phyloP scores from a whole-genome alignment of 2,113 vertebrate genomes.

The Podocnemis expansa region DNA sequence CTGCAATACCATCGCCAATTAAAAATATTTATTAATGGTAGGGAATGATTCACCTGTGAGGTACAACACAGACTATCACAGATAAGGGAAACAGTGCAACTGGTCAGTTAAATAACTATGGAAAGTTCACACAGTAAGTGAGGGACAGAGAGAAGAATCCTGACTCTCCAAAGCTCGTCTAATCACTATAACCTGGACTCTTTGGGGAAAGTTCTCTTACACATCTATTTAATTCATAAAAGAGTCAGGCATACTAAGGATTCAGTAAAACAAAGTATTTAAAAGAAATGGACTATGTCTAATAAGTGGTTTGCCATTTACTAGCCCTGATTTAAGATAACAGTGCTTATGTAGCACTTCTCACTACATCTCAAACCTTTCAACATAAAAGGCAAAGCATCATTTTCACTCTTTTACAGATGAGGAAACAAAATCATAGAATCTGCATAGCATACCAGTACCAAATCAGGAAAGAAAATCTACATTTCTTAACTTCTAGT shows the following conservation, averaged over 20 bases:
- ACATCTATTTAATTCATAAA: too few relatives aligned
- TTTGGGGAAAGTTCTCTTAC: too few relatives aligned
- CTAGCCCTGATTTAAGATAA: not conserved
- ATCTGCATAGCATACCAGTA: not conserved
- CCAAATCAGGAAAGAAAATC: not conserved
- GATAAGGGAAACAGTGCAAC: not conserved
- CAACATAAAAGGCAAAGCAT: not conserved
- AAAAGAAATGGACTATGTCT: not conserved
- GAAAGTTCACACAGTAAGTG: not conserved
- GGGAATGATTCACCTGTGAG: fast-evolving
- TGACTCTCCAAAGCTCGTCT: too few relatives aligned
- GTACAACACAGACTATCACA: too few relatives aligned
- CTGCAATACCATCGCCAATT: not conserved
- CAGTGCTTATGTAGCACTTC: not conserved
- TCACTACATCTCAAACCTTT: not conserved
- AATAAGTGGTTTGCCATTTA: not conserved
- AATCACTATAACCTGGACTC: too few relatives aligned
- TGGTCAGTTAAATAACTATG: not conserved
- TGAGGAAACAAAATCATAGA: not conserved
- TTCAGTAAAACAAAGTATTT: not conserved
- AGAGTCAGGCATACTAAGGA: too few relatives aligned
- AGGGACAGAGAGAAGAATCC: not conserved
- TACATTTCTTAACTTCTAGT: too few relatives aligned
- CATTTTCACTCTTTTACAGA: not conserved
- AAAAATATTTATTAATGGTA: not conserved